Percentiles rank a stretch among this genome's conserved stretches.
Conservation (phyloP, 2,797 vertebrate genomes). For the Mastacembelus armatus region DNA sequence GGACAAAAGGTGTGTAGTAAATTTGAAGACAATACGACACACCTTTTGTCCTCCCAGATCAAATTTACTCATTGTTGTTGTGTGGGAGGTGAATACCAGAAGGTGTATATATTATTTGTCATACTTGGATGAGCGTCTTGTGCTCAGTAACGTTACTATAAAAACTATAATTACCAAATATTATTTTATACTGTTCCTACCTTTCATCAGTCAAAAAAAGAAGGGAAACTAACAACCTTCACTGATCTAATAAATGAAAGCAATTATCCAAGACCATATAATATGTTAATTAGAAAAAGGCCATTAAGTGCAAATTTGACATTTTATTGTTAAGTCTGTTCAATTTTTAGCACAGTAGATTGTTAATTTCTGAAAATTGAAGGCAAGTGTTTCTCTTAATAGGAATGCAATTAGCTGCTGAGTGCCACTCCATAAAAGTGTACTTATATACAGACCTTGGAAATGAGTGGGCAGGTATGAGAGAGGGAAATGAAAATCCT, state of each 20-base stretch:
- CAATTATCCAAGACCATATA: constrained; percentile 20
- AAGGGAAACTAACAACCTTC: constrained; percentile 17
- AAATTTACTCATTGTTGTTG: constrained; percentile 3
- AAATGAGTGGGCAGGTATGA: constrained; percentile 53
- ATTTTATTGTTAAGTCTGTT: constrained; percentile 2
- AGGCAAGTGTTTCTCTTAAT: constrained; percentile 45
- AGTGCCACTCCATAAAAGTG: constrained; percentile 53
- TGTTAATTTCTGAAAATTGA: constrained; percentile 50
- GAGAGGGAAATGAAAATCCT: constrained; percentile 37
- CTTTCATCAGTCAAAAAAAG: constrained; percentile 18
- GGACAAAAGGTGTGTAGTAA: too few species aligned
- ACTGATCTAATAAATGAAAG: constrained; percentile 30
- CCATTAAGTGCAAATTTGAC: constrained; percentile 1
- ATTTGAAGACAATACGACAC: too few species aligned
- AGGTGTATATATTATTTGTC: constrained; percentile 17
- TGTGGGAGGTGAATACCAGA: neutral
- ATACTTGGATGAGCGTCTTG: neutral
- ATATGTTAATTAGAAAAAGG: constrained; percentile 37
- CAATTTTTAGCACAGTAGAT: constrained; percentile 17
- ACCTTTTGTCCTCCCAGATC: too few species aligned
- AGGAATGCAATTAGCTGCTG: constrained; percentile 42
- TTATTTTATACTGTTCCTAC: constrained; percentile 3
- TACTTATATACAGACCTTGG: constrained; percentile 45
- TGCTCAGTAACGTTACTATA: neutral
- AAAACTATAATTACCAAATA: constrained; percentile 7